Base-by-base conservation (phyloP, 2,888 invertebrate genomes). In the Pachycephus smyrnensis region DNA sequence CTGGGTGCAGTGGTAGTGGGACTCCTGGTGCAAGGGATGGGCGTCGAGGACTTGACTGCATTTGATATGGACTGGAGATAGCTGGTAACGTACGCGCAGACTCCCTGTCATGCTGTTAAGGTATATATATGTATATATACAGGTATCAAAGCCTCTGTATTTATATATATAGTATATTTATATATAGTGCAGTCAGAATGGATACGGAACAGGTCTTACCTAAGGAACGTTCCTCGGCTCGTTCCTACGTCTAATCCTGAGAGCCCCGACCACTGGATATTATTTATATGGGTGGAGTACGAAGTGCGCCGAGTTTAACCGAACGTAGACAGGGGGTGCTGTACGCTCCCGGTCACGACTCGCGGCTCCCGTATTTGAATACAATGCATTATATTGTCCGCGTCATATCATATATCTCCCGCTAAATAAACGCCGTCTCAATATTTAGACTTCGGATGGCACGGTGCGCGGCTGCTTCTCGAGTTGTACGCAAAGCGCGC, bases 311-410 rank as follows among this genome's bases (percentile, higher is more conserved):
- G 83, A 83, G 83, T 79, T 82, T 82, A 81, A 82, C 81, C 82
- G 85, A 80, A 77, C 81, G 82, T 73, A 23, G 80, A 80, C 76
- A 80, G 80, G 80, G 82, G 83, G 82, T 82, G 82, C 84, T 83
- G 81, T 83, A 83, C 85, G 89, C 90, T 91, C 88, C 89, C 87
- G 91, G 91, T 91, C 91, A 91, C 91, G 91, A 91, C 87, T 91
- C 88, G 86, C 87, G 88, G 89, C 91, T 90, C 90, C 91, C 83
- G 90, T 91, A 91, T 91, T 91, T 91, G 91, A 91, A 91, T 91
- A 91, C 91, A 91, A 91, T 91, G 91, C 91, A 91, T 91, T 91
- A 91, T 91, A 91, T 91, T 91, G 91, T 91, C 90, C 89, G 89
- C 89, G 89, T 91, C 90, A 91, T 91, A 91, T 91, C 91, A 91